Evolutionary conservation across 2,797 vertebrate species (phyloP), one percentile per base, ranked within the genome.

Genomic region (Sebastiscus albofasciatus): DNA sequence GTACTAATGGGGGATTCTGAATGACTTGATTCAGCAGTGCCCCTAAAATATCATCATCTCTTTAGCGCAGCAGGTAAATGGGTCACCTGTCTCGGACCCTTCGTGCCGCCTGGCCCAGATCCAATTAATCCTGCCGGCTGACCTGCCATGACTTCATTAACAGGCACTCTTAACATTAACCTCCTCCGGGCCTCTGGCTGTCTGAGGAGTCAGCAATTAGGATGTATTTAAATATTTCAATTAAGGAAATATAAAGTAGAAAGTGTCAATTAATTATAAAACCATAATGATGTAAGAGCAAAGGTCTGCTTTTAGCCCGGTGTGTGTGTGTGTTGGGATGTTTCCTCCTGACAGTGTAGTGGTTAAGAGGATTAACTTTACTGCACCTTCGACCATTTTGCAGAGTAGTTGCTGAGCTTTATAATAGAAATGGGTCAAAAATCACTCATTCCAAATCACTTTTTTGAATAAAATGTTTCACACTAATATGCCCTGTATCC

Each of bases 121-220:
- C 80, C 85, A 82, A 85, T 87, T 94, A 94, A 92, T 93, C 92
- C 85, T 68, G 71, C 80, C 78, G 77, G 81, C 82, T 89, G 90
- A 90, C 88, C 89, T 65, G 72, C 71, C 64, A 12, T 71, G 77
- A 89, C 90, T 93, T 91, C 90, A 89, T 92, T 92, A 93, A 81
- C 49, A 66, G 52, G 34, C 55, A 49, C 73, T 90, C 84, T 88
- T 85, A 84, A 88, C 75, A 75, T 82, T 87, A 74, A 83, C 83
- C 85, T 68, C 55, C 85, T 68, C 55, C 6, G 36, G 70, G 68
- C 75, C 64, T 75, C 31, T 5, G 46, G 54, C 80, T 86, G 82
- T 86, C 83, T 64, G 14, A 81, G 66, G 1, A 75, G 60, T 72
- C 83, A 70, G 68, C 75, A 84, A 84, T 87, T 74, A 82, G 71